Conservation (phyloP, 2,888 invertebrate genomes). For the Xylocampa areola region DNA sequence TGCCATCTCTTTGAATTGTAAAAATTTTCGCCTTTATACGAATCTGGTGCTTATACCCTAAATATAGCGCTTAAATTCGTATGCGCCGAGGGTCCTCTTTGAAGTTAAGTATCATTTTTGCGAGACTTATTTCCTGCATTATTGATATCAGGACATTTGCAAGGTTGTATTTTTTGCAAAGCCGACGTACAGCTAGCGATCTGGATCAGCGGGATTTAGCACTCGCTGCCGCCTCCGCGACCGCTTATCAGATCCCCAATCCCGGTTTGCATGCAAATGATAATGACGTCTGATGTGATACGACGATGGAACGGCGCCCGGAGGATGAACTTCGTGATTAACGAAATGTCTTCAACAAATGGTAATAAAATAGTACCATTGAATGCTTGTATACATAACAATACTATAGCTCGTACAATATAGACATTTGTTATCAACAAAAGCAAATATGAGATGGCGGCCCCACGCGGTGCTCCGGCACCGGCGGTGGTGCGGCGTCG, state of each 20-base stretch:
- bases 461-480: background rate
- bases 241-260: conserved; percentile 1
- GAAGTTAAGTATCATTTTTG: conserved; percentile 61
- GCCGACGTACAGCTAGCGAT: conserved; percentile 31
- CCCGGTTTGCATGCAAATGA: conserved; percentile 9
- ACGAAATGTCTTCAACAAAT: background rate
- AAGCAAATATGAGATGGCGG: conserved; percentile 13
- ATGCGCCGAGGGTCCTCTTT: conserved; percentile 27
- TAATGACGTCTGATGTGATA: background rate
- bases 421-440: background rate
- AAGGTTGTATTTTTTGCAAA: conserved; percentile 58
- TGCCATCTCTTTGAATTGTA: conserved; percentile 59
- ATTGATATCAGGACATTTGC: conserved; percentile 66
- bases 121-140: conserved; percentile 64
- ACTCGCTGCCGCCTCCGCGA: background rate
- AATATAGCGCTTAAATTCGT: conserved; percentile 39
- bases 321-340: background rate
- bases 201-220: conserved; percentile 11
- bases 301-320: background rate
- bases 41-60: conserved; percentile 13
- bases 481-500: background rate
- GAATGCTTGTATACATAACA: background rate
- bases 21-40: conserved; percentile 33
- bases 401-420: background rate
- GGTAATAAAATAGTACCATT: too few relatives aligned